Evolutionary conservation across 2,113 vertebrate genomes (phyloP).

Genomic region (Lophotis ruficrista): DNA sequence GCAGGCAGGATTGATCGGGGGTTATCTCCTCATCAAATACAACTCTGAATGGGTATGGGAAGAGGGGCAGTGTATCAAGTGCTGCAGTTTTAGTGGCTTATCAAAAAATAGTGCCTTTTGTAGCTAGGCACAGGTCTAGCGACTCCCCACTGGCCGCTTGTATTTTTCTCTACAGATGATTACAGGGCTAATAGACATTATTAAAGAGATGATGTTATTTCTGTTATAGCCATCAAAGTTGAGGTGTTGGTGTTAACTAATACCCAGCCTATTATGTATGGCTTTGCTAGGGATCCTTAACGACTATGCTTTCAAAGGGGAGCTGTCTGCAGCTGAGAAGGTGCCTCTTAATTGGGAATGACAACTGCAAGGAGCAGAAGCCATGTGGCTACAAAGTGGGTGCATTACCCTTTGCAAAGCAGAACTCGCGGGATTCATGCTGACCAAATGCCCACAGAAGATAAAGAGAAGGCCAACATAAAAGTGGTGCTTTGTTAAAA

Average conservation of each 20-base stretch:
- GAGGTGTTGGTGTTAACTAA: background rate
- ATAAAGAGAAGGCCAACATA: background rate
- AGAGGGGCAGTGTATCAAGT: background rate
- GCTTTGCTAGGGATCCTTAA: background rate
- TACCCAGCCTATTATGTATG: background rate
- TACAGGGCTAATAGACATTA: background rate
- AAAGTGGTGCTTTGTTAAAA: background rate
- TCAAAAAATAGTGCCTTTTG: background rate
- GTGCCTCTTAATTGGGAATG: background rate
- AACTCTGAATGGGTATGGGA: background rate
- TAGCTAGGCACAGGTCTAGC: background rate
- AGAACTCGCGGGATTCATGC: rapidly evolving
- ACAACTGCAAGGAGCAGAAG: background rate
- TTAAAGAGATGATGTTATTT: constrained; percentile 2
- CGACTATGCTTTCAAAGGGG: background rate
- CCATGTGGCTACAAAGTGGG: background rate
- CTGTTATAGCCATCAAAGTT: background rate
- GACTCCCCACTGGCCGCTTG: background rate
- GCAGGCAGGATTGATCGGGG: rapidly evolving
- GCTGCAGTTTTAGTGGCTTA: background rate
- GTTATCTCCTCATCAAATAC: background rate
- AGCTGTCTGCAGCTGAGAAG: background rate
- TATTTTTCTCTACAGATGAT: background rate
- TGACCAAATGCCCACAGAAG: background rate
- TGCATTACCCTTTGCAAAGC: background rate